Conservation (phyloP, 2,888 invertebrate genomes). For the Atherix ibis region DNA sequence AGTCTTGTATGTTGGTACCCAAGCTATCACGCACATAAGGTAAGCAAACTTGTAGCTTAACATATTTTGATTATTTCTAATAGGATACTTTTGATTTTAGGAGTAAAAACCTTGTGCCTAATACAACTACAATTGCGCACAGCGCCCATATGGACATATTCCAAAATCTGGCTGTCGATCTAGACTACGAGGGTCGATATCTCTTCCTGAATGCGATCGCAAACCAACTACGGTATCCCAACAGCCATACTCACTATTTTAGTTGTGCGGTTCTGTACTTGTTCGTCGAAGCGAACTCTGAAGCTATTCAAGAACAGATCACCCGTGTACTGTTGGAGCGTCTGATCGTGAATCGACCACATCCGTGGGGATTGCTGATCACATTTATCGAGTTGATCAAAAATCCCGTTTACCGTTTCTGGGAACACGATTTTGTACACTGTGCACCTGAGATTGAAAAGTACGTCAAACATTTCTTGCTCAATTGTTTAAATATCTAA, state of each 20-base stretch:
- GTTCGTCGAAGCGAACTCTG: slow-evolving; percentile 93
- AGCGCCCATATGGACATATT: slow-evolving; percentile 99
- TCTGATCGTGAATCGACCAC: slow-evolving; percentile 94
- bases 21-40: slow-evolving; percentile 78
- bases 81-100: too few relatives aligned
- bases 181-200: slow-evolving; percentile 92
- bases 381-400: slow-evolving; percentile 99
- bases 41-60: slow-evolving; percentile 11
- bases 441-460: slow-evolving; percentile 99
- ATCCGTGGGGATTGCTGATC: slow-evolving; percentile 97
- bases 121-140: slow-evolving; percentile 95
- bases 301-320: slow-evolving; percentile 97
- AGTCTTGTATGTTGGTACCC: slow-evolving; percentile 93
- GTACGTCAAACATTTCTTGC: slow-evolving; percentile 40
- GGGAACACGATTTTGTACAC: slow-evolving; percentile 98
- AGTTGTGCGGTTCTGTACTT: slow-evolving; percentile 93
- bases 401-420: slow-evolving; percentile 96
- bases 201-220: slow-evolving; percentile 96
- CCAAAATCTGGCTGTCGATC: slow-evolving; percentile 94
- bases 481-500: background rate
- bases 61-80: too few relatives aligned
- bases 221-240: slow-evolving; percentile 96
- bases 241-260: slow-evolving; percentile 99
- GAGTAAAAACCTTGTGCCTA: slow-evolving; percentile 80
- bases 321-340: slow-evolving; percentile 91